Percentiles rank a stretch among this genome's conserved stretches.
phyloP scores from a whole-genome alignment of 2,113 vertebrate species.

The Forbesichthys agassizii region DNA sequence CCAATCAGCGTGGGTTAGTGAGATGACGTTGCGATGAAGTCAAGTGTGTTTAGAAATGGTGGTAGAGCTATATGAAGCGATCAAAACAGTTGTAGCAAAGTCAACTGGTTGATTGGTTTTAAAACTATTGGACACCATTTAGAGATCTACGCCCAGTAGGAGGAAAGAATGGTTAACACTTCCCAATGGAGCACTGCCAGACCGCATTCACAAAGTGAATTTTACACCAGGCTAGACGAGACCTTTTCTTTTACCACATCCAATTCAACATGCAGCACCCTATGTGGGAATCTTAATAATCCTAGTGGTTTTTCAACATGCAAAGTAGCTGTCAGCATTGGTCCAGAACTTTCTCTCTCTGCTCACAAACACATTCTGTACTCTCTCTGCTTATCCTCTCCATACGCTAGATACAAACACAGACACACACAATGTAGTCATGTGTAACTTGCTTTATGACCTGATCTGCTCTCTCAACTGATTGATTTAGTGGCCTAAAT shows the following conservation, averaged over 20 bases:
- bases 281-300: conserved; percentile 24
- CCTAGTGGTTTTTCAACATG: not conserved
- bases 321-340: not conserved
- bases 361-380: not conserved
- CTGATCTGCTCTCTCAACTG: conserved; percentile 48
- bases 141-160: too few species aligned
- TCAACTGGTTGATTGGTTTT: too few species aligned
- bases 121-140: too few species aligned
- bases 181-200: too few species aligned
- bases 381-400: conserved; percentile 7
- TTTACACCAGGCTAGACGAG: not conserved
- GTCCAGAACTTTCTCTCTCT: not conserved
- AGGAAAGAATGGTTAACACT: too few species aligned
- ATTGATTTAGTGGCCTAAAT: conserved; percentile 19
- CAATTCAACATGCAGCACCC: conserved; percentile 16
- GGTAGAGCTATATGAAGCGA: too few species aligned
- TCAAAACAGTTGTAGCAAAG: too few species aligned
- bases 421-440: conserved; percentile 11
- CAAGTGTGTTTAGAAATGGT: too few species aligned
- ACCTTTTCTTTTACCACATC: conserved; percentile 1
- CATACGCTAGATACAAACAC: not conserved
- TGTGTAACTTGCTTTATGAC: conserved; percentile 22
- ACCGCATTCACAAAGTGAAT: too few species aligned
- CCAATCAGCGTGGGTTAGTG: too few species aligned
- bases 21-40: too few species aligned